These are phyloP conservation scores for Cheilosia grossa DNA, from an alignment of 2,888 invertebrate species.

Conservation along the genomic window DNA sequence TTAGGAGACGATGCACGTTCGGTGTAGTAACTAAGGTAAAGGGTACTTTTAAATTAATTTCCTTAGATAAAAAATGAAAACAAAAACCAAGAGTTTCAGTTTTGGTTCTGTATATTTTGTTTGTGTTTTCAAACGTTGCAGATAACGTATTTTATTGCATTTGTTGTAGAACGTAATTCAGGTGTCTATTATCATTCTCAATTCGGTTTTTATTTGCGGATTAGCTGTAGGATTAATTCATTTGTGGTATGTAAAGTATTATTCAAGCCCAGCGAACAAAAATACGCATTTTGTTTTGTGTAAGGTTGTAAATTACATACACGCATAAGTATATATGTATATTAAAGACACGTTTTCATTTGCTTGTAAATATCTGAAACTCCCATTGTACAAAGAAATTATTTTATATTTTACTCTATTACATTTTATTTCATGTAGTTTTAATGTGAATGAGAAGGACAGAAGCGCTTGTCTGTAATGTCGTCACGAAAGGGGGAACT, in stretches of 20 bases:
- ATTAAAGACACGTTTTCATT: slow-evolving; percentile 43
- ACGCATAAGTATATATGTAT: slow-evolving; percentile 24
- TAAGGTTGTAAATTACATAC: slow-evolving; percentile 27
- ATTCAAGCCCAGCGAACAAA: slow-evolving; percentile 51
- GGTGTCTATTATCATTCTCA: slow-evolving; percentile 67
- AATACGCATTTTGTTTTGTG: slow-evolving; percentile 19
- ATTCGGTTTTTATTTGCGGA: slow-evolving; percentile 31
- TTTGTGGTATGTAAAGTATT: slow-evolving; percentile 39
- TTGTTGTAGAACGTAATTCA: slow-evolving; percentile 69
- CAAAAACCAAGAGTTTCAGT: slow-evolving; percentile 16
- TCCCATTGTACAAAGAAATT: slow-evolving; percentile 48
- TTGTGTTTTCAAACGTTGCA: slow-evolving; percentile 32
- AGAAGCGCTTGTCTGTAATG: slow-evolving; percentile 2
- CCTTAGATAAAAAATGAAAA: slow-evolving; percentile 22
- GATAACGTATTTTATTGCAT: slow-evolving; percentile 62
- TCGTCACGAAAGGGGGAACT: not conserved
- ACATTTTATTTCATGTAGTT: slow-evolving; percentile 5
- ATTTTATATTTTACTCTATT: slow-evolving; percentile 22
- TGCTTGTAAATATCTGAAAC: slow-evolving; percentile 62
- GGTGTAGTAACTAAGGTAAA: slow-evolving; percentile 67
- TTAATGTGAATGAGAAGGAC: not conserved
- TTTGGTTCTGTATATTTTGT: slow-evolving; percentile 21
- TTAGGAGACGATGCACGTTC: slow-evolving; percentile 45
- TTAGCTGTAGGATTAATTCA: slow-evolving; percentile 35
- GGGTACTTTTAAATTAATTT: slow-evolving; percentile 47